These are phyloP conservation scores for Gorsachius magnificus DNA, from an alignment of 2,797 vertebrate genomes.

Conservation along the genomic window DNA sequence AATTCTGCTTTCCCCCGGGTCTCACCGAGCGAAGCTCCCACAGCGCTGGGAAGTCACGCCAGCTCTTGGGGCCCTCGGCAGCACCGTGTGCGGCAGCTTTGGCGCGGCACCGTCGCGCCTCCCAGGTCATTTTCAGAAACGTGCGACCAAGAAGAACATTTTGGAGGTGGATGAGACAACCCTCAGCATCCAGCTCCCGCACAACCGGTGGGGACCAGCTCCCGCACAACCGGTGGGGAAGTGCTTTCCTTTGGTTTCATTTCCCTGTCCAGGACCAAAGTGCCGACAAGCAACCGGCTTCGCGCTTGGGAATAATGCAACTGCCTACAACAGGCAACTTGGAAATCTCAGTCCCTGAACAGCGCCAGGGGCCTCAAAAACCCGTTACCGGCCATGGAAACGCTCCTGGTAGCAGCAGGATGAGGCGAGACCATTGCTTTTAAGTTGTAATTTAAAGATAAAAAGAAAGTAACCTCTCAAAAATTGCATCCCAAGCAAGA, in stretches of 20 bases:
- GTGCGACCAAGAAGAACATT: fast-evolving
- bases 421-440: not conserved
- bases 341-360: not conserved
- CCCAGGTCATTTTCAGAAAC: not conserved
- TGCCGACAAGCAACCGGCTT: not conserved
- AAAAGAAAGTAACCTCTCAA: not conserved
- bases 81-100: not conserved
- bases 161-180: not conserved
- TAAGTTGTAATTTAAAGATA: not conserved
- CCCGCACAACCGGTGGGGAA: not conserved
- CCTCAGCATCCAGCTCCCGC: not conserved
- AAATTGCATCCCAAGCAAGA: not conserved
- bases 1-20: not conserved
- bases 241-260: fast-evolving
- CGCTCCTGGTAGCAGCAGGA: not conserved
- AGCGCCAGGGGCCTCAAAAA: not conserved
- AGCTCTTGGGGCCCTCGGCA: not conserved
- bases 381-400: not conserved
- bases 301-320: fast-evolving
- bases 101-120: fast-evolving
- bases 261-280: not conserved
- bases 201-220: not conserved
- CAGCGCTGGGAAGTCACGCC: not conserved
- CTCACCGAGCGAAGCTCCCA: not conserved
- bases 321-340: not conserved